Evolutionary conservation across 2,888 invertebrate species (phyloP).

Genomic region (Nomada goodeniana): DNA sequence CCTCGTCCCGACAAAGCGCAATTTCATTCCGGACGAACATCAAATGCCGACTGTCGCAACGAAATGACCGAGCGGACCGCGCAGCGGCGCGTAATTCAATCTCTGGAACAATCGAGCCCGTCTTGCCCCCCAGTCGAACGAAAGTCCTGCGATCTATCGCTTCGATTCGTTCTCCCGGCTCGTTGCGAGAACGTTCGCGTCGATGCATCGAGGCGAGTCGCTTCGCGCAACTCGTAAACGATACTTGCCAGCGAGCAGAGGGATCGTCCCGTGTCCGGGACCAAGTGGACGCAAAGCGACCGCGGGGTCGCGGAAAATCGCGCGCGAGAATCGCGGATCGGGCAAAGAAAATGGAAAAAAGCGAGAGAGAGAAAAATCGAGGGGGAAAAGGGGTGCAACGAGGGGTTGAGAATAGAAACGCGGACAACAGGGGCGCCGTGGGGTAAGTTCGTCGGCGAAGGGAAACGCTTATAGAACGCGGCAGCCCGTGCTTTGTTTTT

Average conservation of each 20-base stretch:
- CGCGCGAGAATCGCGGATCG: not conserved
- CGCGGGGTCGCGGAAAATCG: not conserved
- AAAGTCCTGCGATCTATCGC: too few species aligned
- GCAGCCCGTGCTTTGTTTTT: not conserved
- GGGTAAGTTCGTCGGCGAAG: not conserved
- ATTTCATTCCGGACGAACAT: too few species aligned
- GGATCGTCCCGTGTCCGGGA: constrained; percentile 10
- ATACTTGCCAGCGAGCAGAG: constrained; percentile 20
- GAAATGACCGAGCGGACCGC: too few species aligned
- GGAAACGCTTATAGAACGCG: constrained; percentile 4
- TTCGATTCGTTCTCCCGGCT: too few species aligned
- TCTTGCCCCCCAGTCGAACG: too few species aligned
- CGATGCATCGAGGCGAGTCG: not conserved
- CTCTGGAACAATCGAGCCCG: too few species aligned
- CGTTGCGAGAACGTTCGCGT: not conserved
- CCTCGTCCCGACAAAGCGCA: too few species aligned
- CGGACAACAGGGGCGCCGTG: not conserved
- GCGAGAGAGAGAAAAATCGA: not conserved
- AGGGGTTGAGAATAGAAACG: not conserved
- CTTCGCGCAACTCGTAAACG: constrained; percentile 13
- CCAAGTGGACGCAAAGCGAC: not conserved
- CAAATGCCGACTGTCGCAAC: too few species aligned
- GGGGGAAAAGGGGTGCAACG: not conserved
- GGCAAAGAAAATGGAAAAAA: not conserved
- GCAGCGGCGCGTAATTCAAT: too few species aligned